phyloP scores from a whole-genome alignment of 2,113 vertebrate species.

The Saccopteryx leptura region DNA sequence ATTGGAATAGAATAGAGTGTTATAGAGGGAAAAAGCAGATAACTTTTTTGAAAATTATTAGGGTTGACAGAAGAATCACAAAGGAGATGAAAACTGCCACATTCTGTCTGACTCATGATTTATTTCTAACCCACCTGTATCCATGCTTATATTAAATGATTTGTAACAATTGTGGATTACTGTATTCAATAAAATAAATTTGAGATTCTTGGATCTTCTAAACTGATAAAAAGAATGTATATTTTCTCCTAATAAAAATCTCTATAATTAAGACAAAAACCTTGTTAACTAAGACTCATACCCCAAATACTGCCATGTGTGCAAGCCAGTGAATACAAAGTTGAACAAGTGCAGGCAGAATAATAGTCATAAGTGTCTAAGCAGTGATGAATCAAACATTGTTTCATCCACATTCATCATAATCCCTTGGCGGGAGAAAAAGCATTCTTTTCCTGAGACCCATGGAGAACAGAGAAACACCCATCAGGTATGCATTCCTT shows the following conservation, averaged over 20 bases:
- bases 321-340: conserved; percentile 59
- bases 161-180: conserved; percentile 41
- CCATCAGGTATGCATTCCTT: conserved; percentile 57
- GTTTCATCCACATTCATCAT: conserved; percentile 79
- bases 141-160: conserved; percentile 72
- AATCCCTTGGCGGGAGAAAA: conserved; percentile 65
- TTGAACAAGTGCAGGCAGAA: conserved; percentile 58
- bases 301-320: conserved; percentile 53
- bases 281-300: conserved; percentile 36
- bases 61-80: conserved; percentile 80
- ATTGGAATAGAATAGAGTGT: conserved; percentile 70
- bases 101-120: conserved; percentile 78
- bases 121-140: conserved; percentile 74
- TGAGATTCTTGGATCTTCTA: conserved; percentile 44
- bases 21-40: conserved; percentile 47
- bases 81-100: conserved; percentile 77
- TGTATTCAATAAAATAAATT: conserved; percentile 57
- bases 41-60: conserved; percentile 79
- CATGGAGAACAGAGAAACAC: conserved; percentile 65
- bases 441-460: conserved; percentile 69
- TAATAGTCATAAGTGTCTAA: conserved; percentile 48
- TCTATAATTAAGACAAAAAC: conserved; percentile 68
- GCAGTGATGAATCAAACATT: conserved; percentile 58
- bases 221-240: not conserved
- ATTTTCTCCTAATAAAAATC: conserved; percentile 68